Conservation (phyloP, 2,797 vertebrate species). For the Clamator glandarius region DNA sequence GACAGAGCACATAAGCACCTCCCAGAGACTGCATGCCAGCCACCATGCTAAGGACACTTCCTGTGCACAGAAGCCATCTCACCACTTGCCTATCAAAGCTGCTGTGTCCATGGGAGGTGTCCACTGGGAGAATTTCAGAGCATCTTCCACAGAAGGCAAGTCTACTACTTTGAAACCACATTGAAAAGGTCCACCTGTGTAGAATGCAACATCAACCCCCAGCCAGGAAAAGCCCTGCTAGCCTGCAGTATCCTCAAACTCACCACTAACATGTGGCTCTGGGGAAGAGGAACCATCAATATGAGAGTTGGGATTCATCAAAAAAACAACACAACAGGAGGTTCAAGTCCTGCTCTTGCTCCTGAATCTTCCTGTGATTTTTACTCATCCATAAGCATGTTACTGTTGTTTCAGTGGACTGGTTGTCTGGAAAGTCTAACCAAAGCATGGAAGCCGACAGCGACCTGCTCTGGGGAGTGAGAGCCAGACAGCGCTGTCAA, state of each 20-base stretch:
- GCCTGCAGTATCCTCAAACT: not conserved
- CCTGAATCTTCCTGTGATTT: not conserved
- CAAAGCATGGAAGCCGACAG: not conserved
- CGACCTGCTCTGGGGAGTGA: not conserved
- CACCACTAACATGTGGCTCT: not conserved
- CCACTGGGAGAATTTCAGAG: not conserved
- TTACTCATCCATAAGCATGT: not conserved
- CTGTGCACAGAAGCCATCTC: not conserved
- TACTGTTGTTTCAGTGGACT: not conserved
- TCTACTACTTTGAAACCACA: not conserved
- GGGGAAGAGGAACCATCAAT: not conserved
- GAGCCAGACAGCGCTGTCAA: slow-evolving; percentile 50
- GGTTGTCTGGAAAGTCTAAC: not conserved
- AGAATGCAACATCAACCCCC: not conserved
- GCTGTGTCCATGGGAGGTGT: not conserved
- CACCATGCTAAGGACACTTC: not conserved
- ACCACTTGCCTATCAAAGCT: not conserved
- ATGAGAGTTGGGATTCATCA: not conserved
- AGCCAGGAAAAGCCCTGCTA: not conserved
- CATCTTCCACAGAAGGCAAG: not conserved
- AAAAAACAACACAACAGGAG: not conserved
- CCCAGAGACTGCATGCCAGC: not conserved
- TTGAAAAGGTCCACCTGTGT: not conserved
- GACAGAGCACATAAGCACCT: not conserved
- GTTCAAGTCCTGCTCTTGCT: not conserved